Percentiles rank a stretch among this genome's conserved stretches.
Evolutionary conservation across 2,113 vertebrate genomes (phyloP).

Genomic region (Hemiprocne comata): DNA sequence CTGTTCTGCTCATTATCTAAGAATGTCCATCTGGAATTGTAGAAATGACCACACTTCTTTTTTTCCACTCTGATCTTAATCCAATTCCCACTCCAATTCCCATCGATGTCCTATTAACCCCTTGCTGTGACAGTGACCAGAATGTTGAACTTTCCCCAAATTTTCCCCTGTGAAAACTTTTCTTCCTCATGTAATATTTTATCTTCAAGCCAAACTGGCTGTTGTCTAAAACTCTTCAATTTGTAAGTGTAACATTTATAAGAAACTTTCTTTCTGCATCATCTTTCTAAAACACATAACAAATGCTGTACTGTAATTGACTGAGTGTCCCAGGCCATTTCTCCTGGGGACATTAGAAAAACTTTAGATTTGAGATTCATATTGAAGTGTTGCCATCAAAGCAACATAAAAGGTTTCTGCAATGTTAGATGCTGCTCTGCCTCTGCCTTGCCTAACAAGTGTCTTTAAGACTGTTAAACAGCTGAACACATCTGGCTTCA

Average conservation of each 20-base stretch:
- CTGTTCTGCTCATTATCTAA: neutral
- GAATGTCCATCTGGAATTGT: neutral
- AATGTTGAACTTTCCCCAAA: neutral
- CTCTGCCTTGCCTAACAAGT: slow-evolving; percentile 19
- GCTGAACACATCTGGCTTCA: slow-evolving; percentile 66
- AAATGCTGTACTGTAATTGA: neutral
- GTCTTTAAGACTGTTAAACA: slow-evolving; percentile 22
- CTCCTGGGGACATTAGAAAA: neutral
- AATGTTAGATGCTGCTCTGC: neutral
- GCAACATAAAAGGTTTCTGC: slow-evolving; percentile 8
- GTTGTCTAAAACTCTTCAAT: neutral
- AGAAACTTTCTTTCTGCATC: neutral
- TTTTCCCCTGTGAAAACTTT: neutral
- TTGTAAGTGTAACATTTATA: neutral
- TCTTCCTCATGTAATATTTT: neutral
- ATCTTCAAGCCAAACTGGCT: neutral
- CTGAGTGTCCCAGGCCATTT: neutral
- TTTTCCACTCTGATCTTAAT: neutral
- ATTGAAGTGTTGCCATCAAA: slow-evolving; percentile 21
- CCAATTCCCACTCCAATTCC: neutral
- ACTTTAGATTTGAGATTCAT: neutral
- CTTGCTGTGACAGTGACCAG: neutral
- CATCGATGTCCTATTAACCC: neutral
- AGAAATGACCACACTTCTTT: neutral
- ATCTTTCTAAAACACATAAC: neutral